These are phyloP conservation scores for Sula dactylatra DNA, from an alignment of 2,113 vertebrate species.

Conservation along the genomic window DNA sequence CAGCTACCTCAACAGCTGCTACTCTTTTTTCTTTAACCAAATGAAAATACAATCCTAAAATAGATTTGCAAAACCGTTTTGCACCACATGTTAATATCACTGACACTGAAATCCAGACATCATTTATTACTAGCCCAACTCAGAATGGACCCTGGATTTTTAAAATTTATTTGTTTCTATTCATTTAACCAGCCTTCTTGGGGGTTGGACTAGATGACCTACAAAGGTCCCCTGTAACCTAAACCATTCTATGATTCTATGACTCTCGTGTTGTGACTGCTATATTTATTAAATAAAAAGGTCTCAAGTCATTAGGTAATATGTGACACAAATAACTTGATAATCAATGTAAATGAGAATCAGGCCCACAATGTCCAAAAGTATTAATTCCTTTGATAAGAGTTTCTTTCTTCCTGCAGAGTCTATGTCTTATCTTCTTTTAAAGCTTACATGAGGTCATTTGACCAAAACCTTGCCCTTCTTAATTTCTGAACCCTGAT, in stretches of 20 bases:
- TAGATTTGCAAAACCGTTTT: neutral
- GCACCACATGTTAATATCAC: neutral
- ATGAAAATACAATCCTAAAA: neutral
- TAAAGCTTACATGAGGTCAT: neutral
- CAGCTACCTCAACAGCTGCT: neutral
- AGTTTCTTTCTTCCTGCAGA: neutral
- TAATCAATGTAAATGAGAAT: neutral
- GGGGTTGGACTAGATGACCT: no score
- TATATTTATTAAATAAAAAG: neutral
- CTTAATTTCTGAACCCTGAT: slow-evolving; percentile 44
- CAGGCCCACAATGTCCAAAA: neutral
- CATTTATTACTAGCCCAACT: neutral
- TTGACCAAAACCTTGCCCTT: slow-evolving; percentile 35
- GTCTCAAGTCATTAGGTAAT: neutral
- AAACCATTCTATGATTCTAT: no score
- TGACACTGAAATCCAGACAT: neutral
- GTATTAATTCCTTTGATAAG: neutral
- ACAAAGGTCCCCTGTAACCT: no score
- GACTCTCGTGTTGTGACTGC: neutral
- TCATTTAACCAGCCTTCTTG: neutral
- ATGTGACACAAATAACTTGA: neutral
- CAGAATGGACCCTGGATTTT: neutral
- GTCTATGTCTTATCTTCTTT: neutral
- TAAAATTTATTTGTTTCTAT: neutral
- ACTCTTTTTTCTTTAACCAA: neutral